These are phyloP conservation scores for Stylophora pistillata DNA, from an alignment of 64 coral and sea anemone species.

Conservation along the genomic window DNA sequence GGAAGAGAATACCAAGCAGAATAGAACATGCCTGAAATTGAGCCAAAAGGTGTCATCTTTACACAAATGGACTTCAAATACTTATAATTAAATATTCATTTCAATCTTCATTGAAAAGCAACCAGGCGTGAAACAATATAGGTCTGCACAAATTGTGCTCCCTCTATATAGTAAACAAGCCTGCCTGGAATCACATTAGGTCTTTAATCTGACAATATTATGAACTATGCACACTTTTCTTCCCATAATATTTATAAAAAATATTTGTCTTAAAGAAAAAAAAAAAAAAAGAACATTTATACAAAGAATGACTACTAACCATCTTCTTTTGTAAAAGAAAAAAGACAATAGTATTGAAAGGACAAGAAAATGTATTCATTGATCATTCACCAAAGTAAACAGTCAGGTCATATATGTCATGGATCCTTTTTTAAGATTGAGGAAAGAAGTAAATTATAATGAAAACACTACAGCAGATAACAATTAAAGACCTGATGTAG, in stretches of 20 bases:
- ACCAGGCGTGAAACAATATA: not conserved
- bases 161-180: slow-evolving; percentile 3
- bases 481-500: not conserved
- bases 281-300: not conserved
- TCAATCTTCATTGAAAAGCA: not conserved
- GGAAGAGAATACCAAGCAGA: not conserved
- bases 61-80: not conserved
- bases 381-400: not conserved
- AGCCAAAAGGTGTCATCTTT: not conserved
- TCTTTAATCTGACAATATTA: not conserved
- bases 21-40: not conserved
- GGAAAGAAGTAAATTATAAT: not conserved
- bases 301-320: not conserved
- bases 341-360: not conserved
- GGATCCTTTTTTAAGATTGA: not conserved
- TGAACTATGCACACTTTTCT: not conserved
- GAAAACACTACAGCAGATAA: not conserved
- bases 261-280: not conserved
- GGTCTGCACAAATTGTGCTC: not conserved
- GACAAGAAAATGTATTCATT: not conserved
- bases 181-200: not conserved
- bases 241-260: not conserved
- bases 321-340: not conserved
- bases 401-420: not conserved
- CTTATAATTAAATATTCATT: slow-evolving; percentile 20